Evolutionary conservation across 2,113 vertebrate species (phyloP), one percentile per base, ranked within the genome.

Genomic region (Percina caprodes): DNA sequence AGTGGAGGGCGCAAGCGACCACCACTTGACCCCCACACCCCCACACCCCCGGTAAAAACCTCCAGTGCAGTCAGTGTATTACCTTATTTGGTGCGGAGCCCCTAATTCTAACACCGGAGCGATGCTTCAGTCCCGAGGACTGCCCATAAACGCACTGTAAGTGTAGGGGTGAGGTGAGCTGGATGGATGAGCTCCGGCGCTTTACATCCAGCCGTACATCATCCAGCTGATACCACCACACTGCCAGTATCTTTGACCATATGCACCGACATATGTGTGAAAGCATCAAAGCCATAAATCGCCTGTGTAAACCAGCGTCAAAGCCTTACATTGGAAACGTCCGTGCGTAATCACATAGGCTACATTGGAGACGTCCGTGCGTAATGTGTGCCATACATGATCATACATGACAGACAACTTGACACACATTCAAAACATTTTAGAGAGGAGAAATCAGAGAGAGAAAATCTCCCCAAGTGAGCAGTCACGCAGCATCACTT

Each of bases 81-180:
- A 72, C 95, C 95, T 93, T 95, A 95, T 96, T 96, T 96, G 95
- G 95, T 92, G 88, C 23, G 89, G 84, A 89, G 83, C 71, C 79
- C 89, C 86, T 79, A 88, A 91, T 88, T 91, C 82, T 84, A 72
- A 88, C 87, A 80, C 65, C 71, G 39, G 61, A 61, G 70, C 83
- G 89, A 93, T 81, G 89, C 80, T 80, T 8, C 62, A 18, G 59
- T 63, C 42, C 59, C 51, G 2, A 46, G 6, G 35, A 13, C 77
- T 71, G 77, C 3, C 39, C 62, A 13, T 39, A 49, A 76, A 69
- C n/a, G 73, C 63, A 61, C n/a, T 35, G 10, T 12, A 35, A 16
- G 35, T 1, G 52, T 9, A 7, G 33, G 46, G 21, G 19, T 49
- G 52, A 49, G 23, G 30, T n/a, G 51, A 18, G 68, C 30, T n/a